A percentile compares a stretch with the other conserved stretches of the same genome.
Conservation (phyloP, 2,113 vertebrate genomes). For the Hemibagrus wyckioides region DNA sequence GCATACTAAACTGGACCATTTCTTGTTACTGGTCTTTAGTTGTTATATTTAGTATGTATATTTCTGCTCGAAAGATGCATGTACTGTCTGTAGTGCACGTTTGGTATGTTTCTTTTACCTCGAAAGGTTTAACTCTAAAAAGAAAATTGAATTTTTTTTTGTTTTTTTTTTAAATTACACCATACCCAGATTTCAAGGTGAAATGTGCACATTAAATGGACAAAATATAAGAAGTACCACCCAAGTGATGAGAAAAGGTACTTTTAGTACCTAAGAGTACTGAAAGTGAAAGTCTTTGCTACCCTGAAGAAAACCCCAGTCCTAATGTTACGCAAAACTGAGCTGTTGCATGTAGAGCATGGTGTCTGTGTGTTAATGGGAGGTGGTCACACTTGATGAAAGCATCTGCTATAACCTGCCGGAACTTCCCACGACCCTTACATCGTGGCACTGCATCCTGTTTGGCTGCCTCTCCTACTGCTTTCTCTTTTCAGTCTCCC, state of each 20-base stretch:
- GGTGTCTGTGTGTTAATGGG: background rate
- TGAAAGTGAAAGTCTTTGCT: background rate
- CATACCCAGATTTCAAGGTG: background rate
- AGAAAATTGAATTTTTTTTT: too few species aligned
- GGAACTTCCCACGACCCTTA: slow-evolving; percentile 38
- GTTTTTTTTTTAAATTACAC: too few species aligned
- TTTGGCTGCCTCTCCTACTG: slow-evolving; percentile 31
- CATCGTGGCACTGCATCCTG: slow-evolving; percentile 40
- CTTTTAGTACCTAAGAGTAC: background rate
- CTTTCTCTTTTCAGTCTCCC: slow-evolving; percentile 10
- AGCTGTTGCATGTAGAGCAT: background rate
- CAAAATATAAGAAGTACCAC: background rate
- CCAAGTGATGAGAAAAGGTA: background rate
- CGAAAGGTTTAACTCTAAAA: background rate
- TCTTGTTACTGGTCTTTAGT: background rate
- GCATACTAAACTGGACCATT: background rate
- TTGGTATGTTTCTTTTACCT: background rate
- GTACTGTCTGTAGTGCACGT: too few species aligned
- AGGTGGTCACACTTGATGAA: background rate
- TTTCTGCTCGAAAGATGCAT: background rate
- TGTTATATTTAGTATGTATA: background rate
- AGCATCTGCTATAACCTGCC: slow-evolving; percentile 26
- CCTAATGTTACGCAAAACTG: background rate
- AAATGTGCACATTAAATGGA: background rate
- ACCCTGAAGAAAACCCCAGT: background rate